A percentile compares a stretch with the other conserved stretches of the same genome.
Evolutionary conservation across 1,140 invertebrate genomes (phyloP).

Genomic region (Pantala flavescens): DNA sequence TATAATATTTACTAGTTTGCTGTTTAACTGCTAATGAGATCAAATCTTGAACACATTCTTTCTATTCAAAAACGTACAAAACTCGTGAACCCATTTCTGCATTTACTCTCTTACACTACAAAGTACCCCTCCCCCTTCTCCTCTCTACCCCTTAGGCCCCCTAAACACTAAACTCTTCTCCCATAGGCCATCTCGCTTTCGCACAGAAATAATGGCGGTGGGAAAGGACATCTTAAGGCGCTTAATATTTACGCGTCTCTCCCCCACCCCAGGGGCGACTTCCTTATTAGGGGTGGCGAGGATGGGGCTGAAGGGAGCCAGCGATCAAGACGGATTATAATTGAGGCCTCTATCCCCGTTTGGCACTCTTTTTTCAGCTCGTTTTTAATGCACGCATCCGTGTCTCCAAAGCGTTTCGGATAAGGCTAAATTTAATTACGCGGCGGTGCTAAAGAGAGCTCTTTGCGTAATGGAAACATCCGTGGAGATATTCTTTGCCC

Average conservation of each 20-base stretch:
- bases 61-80: too few species aligned
- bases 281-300: background rate
- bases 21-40: too few species aligned
- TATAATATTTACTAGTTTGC: too few species aligned
- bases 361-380: background rate
- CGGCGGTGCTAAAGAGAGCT: background rate
- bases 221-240: too few species aligned
- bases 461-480: background rate
- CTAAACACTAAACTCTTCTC: too few species aligned
- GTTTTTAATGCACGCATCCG: background rate
- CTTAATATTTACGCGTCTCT: background rate
- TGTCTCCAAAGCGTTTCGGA: background rate
- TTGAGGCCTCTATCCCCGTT: background rate
- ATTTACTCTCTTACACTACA: too few species aligned
- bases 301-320: background rate
- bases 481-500: background rate
- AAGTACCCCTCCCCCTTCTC: too few species aligned
- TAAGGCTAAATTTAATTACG: conserved; percentile 3
- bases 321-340: background rate
- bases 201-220: too few species aligned
- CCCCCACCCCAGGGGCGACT: background rate
- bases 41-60: too few species aligned
- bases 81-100: too few species aligned
- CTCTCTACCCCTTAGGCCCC: too few species aligned
- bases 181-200: too few species aligned